phyloP scores from a whole-genome alignment of 2,797 vertebrate species.

The Pachyuromys duprasi region DNA sequence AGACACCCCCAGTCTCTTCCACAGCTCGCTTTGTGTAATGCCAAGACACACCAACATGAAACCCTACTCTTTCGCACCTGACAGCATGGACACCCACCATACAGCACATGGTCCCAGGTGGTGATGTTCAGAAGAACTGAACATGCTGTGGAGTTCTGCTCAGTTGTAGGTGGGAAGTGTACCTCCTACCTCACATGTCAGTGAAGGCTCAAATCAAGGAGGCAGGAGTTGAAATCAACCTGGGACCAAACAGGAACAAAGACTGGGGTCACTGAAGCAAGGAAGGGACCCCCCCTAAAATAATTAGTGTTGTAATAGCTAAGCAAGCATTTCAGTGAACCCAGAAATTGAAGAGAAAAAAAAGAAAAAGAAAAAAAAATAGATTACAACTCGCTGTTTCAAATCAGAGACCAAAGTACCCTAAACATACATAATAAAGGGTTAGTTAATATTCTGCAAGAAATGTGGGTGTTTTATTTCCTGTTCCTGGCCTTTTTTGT shows the following conservation, averaged over 20 bases:
- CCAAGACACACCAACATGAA: background rate
- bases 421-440: background rate
- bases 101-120: background rate
- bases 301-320: too few relatives aligned
- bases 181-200: accelerated
- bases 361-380: background rate
- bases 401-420: background rate
- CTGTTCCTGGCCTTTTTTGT: background rate
- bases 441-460: background rate
- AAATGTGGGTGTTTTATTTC: background rate
- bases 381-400: background rate
- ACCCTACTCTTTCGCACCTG: background rate
- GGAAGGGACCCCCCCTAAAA: too few relatives aligned
- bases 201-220: background rate
- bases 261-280: too few relatives aligned
- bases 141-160: accelerated
- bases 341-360: background rate
- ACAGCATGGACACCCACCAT: accelerated
- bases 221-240: accelerated
- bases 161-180: background rate
- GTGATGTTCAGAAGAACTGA: background rate
- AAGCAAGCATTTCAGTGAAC: background rate
- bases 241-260: background rate
- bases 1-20: background rate
- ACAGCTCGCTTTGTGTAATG: accelerated